These are phyloP conservation scores for Tenualosa ilisha DNA, from an alignment of 2,797 vertebrate genomes.

Conservation along the genomic window DNA sequence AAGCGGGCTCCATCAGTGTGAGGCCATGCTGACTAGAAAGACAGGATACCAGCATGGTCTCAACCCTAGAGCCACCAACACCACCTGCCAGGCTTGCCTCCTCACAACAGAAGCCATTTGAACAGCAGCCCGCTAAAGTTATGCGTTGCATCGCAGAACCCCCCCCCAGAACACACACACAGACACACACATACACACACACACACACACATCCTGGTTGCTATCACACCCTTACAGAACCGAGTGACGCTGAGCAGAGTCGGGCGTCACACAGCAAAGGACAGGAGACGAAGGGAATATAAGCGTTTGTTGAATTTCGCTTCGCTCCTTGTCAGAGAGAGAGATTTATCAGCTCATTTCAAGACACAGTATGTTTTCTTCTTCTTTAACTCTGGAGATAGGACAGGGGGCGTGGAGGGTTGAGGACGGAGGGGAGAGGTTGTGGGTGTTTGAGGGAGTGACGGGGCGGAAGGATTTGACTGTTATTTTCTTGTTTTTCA, in stretches of 20 bases:
- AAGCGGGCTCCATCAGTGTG: neutral
- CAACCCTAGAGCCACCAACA: neutral
- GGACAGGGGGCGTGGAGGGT: neutral
- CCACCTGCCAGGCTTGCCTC: no score
- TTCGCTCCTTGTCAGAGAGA: neutral
- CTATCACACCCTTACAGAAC: neutral
- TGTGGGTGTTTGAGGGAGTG: neutral
- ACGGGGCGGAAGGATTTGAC: neutral
- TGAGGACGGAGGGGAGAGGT: neutral
- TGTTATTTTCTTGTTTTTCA: neutral
- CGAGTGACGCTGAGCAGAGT: neutral
- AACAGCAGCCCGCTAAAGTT: neutral
- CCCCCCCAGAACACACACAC: no score
- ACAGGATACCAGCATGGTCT: neutral
- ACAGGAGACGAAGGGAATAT: neutral
- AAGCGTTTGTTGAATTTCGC: neutral
- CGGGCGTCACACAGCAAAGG: neutral
- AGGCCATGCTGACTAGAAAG: neutral
- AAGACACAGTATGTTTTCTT: neutral
- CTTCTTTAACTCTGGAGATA: neutral
- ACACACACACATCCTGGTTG: neutral
- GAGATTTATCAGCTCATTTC: neutral
- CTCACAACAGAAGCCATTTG: neutral
- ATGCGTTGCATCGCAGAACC: neutral
- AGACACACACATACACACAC: no score